These are phyloP conservation scores for Chaetoderma sp. DNA, from an alignment of 2,888 invertebrate species.

Conservation along the genomic window DNA sequence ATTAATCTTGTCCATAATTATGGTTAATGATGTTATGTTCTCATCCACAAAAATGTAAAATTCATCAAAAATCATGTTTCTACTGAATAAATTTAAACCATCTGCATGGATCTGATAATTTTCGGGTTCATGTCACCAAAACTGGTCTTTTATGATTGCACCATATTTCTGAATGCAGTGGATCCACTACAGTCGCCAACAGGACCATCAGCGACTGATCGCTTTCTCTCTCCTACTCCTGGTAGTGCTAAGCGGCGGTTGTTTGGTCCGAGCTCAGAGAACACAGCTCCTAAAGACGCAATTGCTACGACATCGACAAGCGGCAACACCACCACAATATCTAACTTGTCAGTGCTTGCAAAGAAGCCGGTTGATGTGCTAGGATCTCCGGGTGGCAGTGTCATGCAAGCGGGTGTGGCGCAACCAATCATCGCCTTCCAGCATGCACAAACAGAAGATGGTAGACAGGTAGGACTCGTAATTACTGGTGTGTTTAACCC, in stretches of 20 bases:
- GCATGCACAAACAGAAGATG: conserved; percentile 57
- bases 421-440: conserved; percentile 60
- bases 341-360: conserved; percentile 8
- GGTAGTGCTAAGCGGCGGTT: conserved; percentile 68
- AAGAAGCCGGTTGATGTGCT: neutral
- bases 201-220: conserved; percentile 57
- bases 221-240: conserved; percentile 64
- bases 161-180: no score
- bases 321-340: neutral
- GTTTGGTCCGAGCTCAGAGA: conserved; percentile 44
- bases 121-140: no score
- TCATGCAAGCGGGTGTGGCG: no score
- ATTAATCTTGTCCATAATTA: no score
- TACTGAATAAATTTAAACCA: no score
- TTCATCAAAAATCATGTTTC: no score
- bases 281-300: neutral
- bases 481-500: no score
- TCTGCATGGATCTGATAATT: no score
- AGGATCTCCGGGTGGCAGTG: neutral
- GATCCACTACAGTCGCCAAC: conserved; percentile 59
- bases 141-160: no score
- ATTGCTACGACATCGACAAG: neutral
- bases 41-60: no score
- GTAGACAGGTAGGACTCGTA: conserved; percentile 54
- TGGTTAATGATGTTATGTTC: no score